phyloP scores from a whole-genome alignment of 1,140 invertebrate genomes.

The Temnothorax nylanderi region DNA sequence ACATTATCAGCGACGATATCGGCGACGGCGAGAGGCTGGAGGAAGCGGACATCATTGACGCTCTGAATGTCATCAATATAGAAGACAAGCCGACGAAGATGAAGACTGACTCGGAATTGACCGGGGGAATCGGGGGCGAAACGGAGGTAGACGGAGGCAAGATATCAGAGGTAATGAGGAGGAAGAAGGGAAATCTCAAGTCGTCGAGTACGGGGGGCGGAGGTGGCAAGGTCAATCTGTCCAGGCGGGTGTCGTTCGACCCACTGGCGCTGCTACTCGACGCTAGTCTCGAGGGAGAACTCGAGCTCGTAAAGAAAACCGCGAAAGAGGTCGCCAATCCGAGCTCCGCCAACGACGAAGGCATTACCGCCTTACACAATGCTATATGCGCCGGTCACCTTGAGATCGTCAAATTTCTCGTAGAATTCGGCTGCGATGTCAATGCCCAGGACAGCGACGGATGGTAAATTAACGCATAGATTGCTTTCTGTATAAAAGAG shows the following conservation, averaged over 20 bases:
- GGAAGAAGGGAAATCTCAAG: slow-evolving; percentile 92
- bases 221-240: slow-evolving; percentile 89
- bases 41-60: slow-evolving; percentile 83
- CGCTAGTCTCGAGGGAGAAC: slow-evolving; percentile 98
- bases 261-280: slow-evolving; percentile 98
- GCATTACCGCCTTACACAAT: slow-evolving; percentile 99
- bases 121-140: slow-evolving; percentile 52
- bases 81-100: slow-evolving; percentile 81
- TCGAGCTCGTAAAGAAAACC: slow-evolving; percentile 98
- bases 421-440: slow-evolving; percentile 99
- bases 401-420: slow-evolving; percentile 99
- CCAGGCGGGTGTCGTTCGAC: slow-evolving; percentile 97
- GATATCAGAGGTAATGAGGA: slow-evolving; percentile 86
- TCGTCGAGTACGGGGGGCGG: slow-evolving; percentile 86
- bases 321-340: slow-evolving; percentile 96
- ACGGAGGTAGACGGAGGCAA: slow-evolving; percentile 84
- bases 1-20: slow-evolving; percentile 66
- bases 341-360: slow-evolving; percentile 98
- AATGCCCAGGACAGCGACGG: slow-evolving; percentile 99
- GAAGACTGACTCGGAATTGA: slow-evolving; percentile 82
- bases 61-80: slow-evolving; percentile 83
- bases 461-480: slow-evolving; percentile 87
- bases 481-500: neutral
- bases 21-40: slow-evolving; percentile 81
- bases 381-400: slow-evolving; percentile 99